Percentiles rank a stretch among this genome's conserved stretches.
These are phyloP conservation scores for Ispidina picta DNA, from an alignment of 2,797 vertebrate genomes.

Conservation along the genomic window DNA sequence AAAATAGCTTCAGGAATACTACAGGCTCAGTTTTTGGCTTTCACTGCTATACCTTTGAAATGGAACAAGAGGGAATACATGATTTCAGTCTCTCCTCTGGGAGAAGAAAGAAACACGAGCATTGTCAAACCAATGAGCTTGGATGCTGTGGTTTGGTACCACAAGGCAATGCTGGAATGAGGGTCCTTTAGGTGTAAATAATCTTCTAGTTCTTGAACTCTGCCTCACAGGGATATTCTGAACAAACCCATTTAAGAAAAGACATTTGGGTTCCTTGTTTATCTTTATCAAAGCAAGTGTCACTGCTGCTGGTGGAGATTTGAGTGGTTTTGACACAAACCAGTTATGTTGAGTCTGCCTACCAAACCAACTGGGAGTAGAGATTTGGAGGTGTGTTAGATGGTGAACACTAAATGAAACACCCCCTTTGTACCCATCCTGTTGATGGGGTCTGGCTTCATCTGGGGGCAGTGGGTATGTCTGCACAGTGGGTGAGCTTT, in stretches of 20 bases:
- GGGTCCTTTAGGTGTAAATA: background rate
- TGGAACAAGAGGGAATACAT: background rate
- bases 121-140: background rate
- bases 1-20: slow-evolving; percentile 26
- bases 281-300: background rate
- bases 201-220: background rate
- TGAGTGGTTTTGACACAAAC: background rate
- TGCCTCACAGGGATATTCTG: background rate
- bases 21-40: background rate
- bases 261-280: background rate
- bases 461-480: background rate
- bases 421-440: background rate
- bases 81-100: background rate
- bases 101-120: slow-evolving; percentile 1
- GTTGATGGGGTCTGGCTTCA: background rate
- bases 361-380: background rate
- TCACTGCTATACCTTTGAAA: background rate
- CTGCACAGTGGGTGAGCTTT: background rate
- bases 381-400: background rate
- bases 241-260: background rate
- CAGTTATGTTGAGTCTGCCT: background rate
- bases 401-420: background rate
- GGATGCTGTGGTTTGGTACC: background rate
- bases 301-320: background rate
- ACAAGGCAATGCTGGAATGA: background rate